A percentile compares a stretch with the other conserved stretches of the same genome.
Evolutionary conservation across 92 coral and sea anemone species (phyloP).

Genomic region (Anthopleura xanthogrammica): DNA sequence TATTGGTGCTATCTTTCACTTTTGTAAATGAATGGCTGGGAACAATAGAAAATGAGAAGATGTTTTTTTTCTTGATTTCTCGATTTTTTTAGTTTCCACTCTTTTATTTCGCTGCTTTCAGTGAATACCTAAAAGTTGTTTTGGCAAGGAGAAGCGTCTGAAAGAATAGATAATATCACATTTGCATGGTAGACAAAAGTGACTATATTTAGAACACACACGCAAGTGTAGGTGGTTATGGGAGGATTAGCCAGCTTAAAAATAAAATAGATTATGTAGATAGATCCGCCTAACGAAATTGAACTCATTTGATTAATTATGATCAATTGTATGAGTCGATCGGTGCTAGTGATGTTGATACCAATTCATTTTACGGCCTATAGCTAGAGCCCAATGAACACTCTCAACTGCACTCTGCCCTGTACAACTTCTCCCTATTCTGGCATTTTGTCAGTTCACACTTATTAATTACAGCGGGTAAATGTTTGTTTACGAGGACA

Average conservation of each 20-base stretch:
- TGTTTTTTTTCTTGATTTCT: no score
- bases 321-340: neutral
- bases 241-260: neutral
- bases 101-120: neutral
- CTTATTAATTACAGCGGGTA: no score
- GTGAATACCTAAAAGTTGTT: no score
- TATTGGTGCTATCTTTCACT: neutral
- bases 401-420: no score
- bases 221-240: neutral
- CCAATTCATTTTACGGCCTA: no score
- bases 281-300: neutral
- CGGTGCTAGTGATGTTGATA: neutral
- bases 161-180: neutral
- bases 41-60: neutral
- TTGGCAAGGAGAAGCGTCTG: neutral
- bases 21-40: neutral
- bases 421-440: no score
- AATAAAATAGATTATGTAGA: neutral
- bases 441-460: no score
- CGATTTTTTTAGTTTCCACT: neutral
- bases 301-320: neutral
- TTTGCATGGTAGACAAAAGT: neutral
- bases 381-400: no score
- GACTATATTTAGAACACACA: neutral
- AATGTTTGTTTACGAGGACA: no score